Conservation (phyloP, 2,113 vertebrate species). For the Edolisoma coerulescens region DNA sequence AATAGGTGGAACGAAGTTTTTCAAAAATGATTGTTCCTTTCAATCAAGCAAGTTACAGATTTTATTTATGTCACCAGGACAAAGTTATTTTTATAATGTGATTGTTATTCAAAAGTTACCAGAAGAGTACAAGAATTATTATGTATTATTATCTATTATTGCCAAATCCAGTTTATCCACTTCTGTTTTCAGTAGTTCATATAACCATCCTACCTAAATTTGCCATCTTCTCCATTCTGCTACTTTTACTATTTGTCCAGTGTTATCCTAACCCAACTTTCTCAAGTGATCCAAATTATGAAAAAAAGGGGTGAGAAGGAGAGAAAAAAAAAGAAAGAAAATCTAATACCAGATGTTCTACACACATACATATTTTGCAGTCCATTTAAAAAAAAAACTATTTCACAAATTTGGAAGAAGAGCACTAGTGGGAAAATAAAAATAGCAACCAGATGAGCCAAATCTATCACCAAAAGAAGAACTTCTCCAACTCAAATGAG, state of each 20-base stretch:
- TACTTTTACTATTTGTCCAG: background rate
- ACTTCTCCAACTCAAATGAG: background rate
- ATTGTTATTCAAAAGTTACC: background rate
- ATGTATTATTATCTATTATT: too few species aligned
- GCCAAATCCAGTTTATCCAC: background rate
- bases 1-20: background rate
- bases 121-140: background rate
- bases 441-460: background rate
- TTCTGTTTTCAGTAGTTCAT: background rate
- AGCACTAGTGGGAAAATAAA: background rate
- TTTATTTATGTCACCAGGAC: background rate
- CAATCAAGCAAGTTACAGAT: background rate
- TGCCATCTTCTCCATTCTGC: background rate
- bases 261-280: background rate
- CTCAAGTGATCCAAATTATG: background rate
- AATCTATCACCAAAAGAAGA: background rate
- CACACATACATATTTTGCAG: background rate
- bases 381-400: background rate
- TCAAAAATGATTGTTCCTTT: background rate
- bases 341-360: background rate
- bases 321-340: background rate
- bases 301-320: rapidly evolving
- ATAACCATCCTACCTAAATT: background rate
- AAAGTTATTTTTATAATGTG: background rate
- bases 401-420: background rate